These are phyloP conservation scores for Neolamprologus caudopunctatus DNA, from an alignment of 2,113 vertebrate genomes.

Conservation along the genomic window DNA sequence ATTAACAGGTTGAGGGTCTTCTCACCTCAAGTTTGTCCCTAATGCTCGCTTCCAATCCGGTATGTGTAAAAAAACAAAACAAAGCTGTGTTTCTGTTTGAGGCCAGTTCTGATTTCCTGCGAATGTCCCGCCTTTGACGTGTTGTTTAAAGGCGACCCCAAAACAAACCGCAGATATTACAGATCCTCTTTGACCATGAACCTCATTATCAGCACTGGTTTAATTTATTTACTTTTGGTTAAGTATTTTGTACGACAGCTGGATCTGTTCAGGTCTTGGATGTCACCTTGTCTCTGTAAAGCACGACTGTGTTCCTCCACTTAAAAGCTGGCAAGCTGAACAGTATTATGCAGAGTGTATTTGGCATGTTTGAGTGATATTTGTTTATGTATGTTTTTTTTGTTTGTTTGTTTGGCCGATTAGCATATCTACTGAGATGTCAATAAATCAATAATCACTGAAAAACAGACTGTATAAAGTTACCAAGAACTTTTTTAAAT, in stretches of 20 bases:
- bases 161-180: neutral
- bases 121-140: neutral
- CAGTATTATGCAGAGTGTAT: conserved; percentile 22
- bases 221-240: conserved; percentile 26
- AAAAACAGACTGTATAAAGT: neutral
- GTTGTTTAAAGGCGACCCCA: neutral
- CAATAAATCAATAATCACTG: neutral
- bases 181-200: neutral
- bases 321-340: neutral
- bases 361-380: conserved; percentile 2
- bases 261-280: conserved; percentile 2
- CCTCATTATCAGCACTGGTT: neutral
- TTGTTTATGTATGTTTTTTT: neutral
- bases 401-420: neutral
- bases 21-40: neutral
- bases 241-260: conserved; percentile 20
- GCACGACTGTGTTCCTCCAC: neutral
- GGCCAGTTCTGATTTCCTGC: neutral
- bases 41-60: neutral
- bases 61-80: neutral
- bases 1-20: neutral
- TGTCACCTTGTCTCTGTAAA: neutral
- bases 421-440: neutral
- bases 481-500: neutral
- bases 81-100: neutral